These are phyloP conservation scores for Chaetodon trifascialis DNA, from an alignment of 2,113 vertebrate genomes.

Conservation along the genomic window DNA sequence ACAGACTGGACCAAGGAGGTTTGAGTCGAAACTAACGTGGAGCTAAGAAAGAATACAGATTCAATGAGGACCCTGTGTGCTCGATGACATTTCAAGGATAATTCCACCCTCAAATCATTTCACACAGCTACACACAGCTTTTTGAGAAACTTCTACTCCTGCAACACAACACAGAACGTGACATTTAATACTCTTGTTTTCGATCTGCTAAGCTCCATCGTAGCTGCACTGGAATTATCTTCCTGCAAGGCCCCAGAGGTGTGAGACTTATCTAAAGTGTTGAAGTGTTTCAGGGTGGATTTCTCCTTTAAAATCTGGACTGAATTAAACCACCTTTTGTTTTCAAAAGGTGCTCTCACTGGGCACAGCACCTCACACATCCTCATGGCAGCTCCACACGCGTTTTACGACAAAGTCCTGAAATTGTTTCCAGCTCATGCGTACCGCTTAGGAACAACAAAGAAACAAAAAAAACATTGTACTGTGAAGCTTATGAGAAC, in stretches of 20 bases:
- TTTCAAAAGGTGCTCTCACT: slow-evolving; percentile 3
- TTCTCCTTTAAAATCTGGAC: slow-evolving; percentile 35
- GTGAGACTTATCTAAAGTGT: background rate
- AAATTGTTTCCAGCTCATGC: slow-evolving; percentile 53
- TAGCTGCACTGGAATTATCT: slow-evolving; percentile 30
- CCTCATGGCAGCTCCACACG: background rate
- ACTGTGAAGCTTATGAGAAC: background rate
- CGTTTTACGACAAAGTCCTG: slow-evolving; percentile 41
- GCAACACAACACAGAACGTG: background rate
- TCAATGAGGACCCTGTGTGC: background rate
- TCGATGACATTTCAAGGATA: background rate
- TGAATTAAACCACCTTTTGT: slow-evolving; percentile 14
- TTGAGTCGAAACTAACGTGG: background rate
- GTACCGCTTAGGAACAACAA: slow-evolving; percentile 58
- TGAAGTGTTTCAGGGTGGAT: slow-evolving; percentile 38
- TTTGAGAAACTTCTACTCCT: background rate
- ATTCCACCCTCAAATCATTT: slow-evolving; percentile 27
- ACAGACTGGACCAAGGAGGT: slow-evolving; percentile 2
- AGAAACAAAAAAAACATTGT: background rate
- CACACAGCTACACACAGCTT: background rate
- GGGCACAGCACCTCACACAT: background rate
- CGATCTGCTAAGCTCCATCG: background rate
- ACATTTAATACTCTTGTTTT: background rate
- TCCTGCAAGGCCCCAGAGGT: background rate
- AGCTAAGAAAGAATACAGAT: background rate